Conservation (phyloP, 2,888 invertebrate species). For the Steinernema hermaphroditum region DNA sequence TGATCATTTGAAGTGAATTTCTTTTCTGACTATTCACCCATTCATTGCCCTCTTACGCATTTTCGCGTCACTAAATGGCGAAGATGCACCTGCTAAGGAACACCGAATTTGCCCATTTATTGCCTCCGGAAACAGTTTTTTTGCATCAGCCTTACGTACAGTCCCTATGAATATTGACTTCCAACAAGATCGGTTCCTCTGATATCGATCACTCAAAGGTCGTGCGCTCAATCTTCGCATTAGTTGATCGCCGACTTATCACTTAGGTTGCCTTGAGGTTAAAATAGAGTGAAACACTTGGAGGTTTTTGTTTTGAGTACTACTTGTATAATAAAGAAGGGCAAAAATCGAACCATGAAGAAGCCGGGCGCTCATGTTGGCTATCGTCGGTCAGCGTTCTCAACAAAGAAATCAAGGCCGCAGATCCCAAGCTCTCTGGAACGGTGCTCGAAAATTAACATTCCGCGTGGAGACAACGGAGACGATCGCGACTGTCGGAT, state of each 20-base stretch:
- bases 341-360: slow-evolving; percentile 1
- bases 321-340: neutral
- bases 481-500: neutral
- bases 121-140: too few relatives aligned
- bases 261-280: too few relatives aligned
- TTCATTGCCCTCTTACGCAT: too few relatives aligned
- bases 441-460: neutral
- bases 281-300: too few relatives aligned
- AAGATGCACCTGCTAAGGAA: too few relatives aligned
- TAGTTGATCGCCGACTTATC: too few relatives aligned
- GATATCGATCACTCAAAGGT: neutral
- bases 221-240: neutral
- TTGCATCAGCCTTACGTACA: too few relatives aligned
- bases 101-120: too few relatives aligned
- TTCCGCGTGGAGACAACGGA: neutral
- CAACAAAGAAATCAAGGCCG: slow-evolving; percentile 7
- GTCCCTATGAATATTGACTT: neutral
- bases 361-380: slow-evolving; percentile 15
- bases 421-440: neutral
- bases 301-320: neutral
- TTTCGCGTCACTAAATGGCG: too few relatives aligned
- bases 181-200: neutral
- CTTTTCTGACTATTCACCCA: too few relatives aligned
- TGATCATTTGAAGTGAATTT: too few relatives aligned
- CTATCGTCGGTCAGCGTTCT: neutral